These are phyloP conservation scores for Aphyosemion australe DNA, from an alignment of 2,113 vertebrate genomes.

Conservation along the genomic window DNA sequence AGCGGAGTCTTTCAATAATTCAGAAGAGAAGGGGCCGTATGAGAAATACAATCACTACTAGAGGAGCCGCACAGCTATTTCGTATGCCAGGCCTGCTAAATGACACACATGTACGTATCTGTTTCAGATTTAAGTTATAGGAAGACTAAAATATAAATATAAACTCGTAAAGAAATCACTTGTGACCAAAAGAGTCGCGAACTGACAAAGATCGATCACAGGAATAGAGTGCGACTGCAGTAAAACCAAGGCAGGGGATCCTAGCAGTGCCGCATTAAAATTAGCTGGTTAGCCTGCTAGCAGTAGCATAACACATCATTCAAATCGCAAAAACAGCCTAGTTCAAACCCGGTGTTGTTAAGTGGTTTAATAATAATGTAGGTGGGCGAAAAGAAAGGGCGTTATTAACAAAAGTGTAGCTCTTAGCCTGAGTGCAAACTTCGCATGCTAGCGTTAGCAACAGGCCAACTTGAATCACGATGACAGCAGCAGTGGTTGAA, in stretches of 20 bases:
- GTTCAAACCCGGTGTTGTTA: background rate
- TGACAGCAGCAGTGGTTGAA: slow-evolving; percentile 51
- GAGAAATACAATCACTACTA: slow-evolving; percentile 69
- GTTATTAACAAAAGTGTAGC: background rate
- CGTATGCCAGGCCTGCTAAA: slow-evolving; percentile 47
- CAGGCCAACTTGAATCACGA: slow-evolving; percentile 6
- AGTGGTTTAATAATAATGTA: background rate
- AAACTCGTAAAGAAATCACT: background rate
- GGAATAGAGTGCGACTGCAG: background rate
- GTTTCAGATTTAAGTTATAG: background rate
- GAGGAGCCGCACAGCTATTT: slow-evolving; percentile 27
- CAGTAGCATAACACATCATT: slow-evolving; percentile 29
- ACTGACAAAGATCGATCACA: too few relatives aligned
- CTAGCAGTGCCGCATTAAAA: slow-evolving; percentile 53
- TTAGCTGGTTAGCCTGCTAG: slow-evolving; percentile 30
- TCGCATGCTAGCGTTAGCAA: slow-evolving; percentile 25
- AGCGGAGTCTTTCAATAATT: slow-evolving; percentile 71
- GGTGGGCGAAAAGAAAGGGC: rapidly evolving
- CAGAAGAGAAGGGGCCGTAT: slow-evolving; percentile 53
- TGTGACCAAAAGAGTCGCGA: background rate
- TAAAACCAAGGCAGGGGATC: slow-evolving; percentile 5
- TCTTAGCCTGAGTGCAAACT: background rate
- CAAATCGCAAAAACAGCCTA: background rate
- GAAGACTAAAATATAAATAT: background rate
- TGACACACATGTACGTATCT: slow-evolving; percentile 48